Evolutionary conservation across 92 coral and sea anemone genomes (phyloP), one percentile per base, ranked within the genome.

Genomic region (Parazoanthus swiftii): DNA sequence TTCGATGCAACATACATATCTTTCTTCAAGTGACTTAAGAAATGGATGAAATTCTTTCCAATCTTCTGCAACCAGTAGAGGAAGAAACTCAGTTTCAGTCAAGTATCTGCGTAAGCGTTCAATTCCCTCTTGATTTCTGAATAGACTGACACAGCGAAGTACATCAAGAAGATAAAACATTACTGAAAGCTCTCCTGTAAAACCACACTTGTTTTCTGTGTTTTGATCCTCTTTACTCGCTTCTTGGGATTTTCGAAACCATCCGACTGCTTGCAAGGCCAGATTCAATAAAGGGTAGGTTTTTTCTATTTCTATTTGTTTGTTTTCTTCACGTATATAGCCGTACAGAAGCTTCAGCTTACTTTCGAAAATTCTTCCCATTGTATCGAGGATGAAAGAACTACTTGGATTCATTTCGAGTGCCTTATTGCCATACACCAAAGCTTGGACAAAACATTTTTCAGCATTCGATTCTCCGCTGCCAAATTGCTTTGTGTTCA

Each of bases 161-260:
- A 90, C 88, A 59, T 86, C 92, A 21, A 90, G 86, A 59, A 90
- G 73, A 44, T 33, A 90, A 14, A 90, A 90, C 86, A 86, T 81
- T 23, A 86, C 87, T 18, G 92, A 90, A 46, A 90, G 90, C 42
- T 90, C 83, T 0, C 92, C 92, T 44, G 13, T 70, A 16, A 65
- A 81, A 6, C 92, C 90, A 56, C 29, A 70, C 4, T 70, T 59
- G 85, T 81, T 81, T 58, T 81, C 74, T 35, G 56, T 18, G 35
- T 90, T 74, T 59, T 74, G 81, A 86, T 80, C 44, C 43, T 81
- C 86, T 59, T 38, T 54, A 21, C 86, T 73, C 3, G 79, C 79
- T 11, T 23, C 68, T 5, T 59, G 67, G 0, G 92, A 90, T n/a
- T 80, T 81, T 37, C 81, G 75, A 59, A 90, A 90, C 88, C 90